Base-by-base conservation (phyloP, 1,140 invertebrate genomes). In the Polypedilum vanderplanki region DNA sequence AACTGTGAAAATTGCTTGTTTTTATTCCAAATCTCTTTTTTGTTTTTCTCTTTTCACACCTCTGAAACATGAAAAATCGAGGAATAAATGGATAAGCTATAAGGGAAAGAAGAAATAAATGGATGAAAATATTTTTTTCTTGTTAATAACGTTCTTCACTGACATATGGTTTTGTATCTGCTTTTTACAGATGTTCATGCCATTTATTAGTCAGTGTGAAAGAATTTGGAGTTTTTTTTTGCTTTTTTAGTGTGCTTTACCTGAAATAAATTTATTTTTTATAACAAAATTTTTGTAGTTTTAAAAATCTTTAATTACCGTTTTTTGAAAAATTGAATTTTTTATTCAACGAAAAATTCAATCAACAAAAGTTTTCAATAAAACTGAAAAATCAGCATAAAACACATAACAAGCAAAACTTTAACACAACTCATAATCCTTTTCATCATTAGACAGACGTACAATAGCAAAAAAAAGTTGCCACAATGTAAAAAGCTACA, bases 151-250 rank as follows among this genome's bases (percentile, higher is more conserved):
- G 65, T 1, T 18, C 65, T 18, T 7, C 17, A 18, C 18, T 18
- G 65, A 70, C 65, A 70, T 22, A 70, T 70, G 65, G 65, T 70
- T 70, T 70, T 70, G 65, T 70, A 70, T 70, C 65, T 70, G 65
- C 18, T 70, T 10, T n/a, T 7, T 20, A 22, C 65, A 70, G 65
- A 70, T 70, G 65, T 70, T 70, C 17, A 70, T 70, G 65, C 65
- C 65, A 70, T 70, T 70, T 70, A 70, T 70, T 22, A 20, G 65
- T 70, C 65, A 70, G 17, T 18, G 20, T 67, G 7, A 15, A 46
- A 3, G 15, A 15, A 46, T 2, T 46, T 15, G 15, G 41, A 46
- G 15, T 12, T 4, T 57, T 57, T 12, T 57, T 15, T 57, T 57
- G n/a, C n/a, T 57, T 57, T 57, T 4, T 57, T 57, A 57, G 10